Conservation (phyloP, 2,797 vertebrate species). For the Aselliscus stoliczkanus region DNA sequence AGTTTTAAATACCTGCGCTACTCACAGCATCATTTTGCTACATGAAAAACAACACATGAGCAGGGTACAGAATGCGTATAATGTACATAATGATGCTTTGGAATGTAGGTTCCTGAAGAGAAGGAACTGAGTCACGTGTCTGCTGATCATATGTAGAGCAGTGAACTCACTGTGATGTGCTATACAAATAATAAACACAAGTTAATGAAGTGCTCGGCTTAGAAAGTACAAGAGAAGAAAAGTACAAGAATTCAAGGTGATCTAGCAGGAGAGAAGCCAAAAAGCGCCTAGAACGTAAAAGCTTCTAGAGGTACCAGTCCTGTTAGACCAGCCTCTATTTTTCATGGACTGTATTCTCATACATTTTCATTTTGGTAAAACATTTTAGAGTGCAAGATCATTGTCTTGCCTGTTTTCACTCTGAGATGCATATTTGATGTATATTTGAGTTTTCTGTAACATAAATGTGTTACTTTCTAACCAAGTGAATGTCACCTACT, state of each 20-base stretch:
- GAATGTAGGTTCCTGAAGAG: not conserved
- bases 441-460: not conserved
- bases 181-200: not conserved
- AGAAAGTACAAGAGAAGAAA: not conserved
- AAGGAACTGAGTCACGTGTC: not conserved
- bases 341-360: not conserved
- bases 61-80: not conserved
- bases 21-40: not conserved
- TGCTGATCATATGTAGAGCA: not conserved
- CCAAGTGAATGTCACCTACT: not conserved
- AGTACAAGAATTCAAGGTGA: not conserved
- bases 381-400: not conserved
- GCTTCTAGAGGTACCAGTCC: not conserved
- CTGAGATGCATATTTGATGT: not conserved
- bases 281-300: not conserved
- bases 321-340: not conserved
- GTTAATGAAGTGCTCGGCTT: not conserved
- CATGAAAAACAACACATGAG: not conserved
- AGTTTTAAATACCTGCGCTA: not conserved
- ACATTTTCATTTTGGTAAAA: conserved; percentile 15
- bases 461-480: not conserved
- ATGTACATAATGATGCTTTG: not conserved
- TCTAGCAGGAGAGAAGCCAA: not conserved
- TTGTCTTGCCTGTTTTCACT: not conserved
- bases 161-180: not conserved